phyloP scores from a whole-genome alignment of 1,140 invertebrate genomes.

The Polypedilum vanderplanki region DNA sequence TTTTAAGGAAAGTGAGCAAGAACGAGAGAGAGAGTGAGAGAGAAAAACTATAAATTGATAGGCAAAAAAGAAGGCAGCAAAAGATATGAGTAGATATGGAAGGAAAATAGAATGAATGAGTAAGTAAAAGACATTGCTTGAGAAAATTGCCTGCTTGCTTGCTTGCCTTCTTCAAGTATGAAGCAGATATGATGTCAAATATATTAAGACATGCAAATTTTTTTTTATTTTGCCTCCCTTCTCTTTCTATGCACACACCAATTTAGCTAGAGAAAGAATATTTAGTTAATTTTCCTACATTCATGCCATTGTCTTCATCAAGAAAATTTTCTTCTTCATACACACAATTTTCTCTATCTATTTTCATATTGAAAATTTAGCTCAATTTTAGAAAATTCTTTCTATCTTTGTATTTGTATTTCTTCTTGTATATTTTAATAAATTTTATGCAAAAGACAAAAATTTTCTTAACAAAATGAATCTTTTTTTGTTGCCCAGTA shows the following conservation, averaged over 20 bases:
- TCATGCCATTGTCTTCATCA: slow-evolving; percentile 1
- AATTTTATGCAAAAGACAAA: slow-evolving; percentile 6
- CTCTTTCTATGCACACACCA: no score
- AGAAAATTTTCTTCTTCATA: neutral
- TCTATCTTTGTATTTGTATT: neutral
- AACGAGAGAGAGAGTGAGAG: neutral
- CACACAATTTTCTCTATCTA: neutral
- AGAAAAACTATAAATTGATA: slow-evolving; percentile 27
- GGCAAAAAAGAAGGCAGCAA: neutral
- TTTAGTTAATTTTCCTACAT: slow-evolving; percentile 25
- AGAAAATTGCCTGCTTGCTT: neutral
- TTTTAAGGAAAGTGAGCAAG: neutral
- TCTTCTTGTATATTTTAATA: slow-evolving; percentile 14
- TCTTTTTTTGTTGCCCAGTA: neutral
- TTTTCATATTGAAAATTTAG: slow-evolving; percentile 15
- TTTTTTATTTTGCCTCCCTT: neutral
- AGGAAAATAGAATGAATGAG: slow-evolving; percentile 23
- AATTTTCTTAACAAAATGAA: neutral
- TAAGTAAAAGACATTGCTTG: slow-evolving; percentile 14
- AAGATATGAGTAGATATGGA: slow-evolving; percentile 15
- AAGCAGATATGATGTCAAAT: slow-evolving; percentile 25
- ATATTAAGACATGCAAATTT: slow-evolving; percentile 28
- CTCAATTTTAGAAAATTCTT: neutral
- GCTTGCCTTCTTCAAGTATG: no score
- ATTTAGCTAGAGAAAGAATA: neutral